These are phyloP conservation scores for Rhabdomys dilectus DNA, from an alignment of 2,113 vertebrate genomes.

Conservation along the genomic window DNA sequence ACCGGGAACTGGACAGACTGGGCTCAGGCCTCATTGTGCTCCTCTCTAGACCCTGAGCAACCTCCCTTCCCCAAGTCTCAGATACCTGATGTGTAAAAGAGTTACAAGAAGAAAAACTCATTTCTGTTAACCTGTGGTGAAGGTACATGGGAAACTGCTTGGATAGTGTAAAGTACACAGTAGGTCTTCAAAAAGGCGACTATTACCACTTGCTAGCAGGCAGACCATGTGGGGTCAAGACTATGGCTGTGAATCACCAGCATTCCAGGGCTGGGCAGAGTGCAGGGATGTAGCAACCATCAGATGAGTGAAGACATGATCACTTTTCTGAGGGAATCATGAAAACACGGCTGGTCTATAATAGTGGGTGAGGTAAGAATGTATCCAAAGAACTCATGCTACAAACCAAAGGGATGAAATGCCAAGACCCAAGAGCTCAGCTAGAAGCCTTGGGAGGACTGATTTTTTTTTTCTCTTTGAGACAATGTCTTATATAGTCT, in stretches of 20 bases:
- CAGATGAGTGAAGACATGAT: background rate
- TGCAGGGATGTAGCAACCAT: fast-evolving
- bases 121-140: background rate
- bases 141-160: background rate
- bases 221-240: background rate
- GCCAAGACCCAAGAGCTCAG: background rate
- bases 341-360: background rate
- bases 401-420: background rate
- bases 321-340: background rate
- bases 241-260: background rate
- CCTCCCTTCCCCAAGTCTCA: background rate
- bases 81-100: background rate
- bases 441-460: background rate
- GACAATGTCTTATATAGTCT: background rate
- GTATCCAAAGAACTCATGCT: background rate
- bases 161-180: background rate
- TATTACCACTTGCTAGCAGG: background rate
- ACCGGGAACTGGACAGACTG: background rate
- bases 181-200: background rate
- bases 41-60: background rate
- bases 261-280: background rate
- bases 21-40: background rate
- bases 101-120: conserved; percentile 3
- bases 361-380: background rate
- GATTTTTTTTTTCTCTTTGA: background rate